Base-by-base conservation (phyloP, 2,113 vertebrate species). In the Campylomormyrus numenius region DNA sequence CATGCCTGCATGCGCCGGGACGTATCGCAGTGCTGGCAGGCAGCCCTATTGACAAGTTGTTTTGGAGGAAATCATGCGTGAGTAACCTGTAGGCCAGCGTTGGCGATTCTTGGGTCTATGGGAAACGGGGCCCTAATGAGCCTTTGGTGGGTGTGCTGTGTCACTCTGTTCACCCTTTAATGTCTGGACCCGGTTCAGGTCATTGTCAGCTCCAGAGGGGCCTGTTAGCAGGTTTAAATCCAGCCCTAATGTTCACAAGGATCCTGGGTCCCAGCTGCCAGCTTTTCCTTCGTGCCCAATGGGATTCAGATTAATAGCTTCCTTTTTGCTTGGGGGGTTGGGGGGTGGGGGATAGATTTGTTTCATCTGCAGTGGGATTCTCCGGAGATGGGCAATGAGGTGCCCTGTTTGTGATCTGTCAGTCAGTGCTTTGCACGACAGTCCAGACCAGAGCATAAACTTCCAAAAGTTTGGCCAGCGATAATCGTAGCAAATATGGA, bases 151-250 rank as follows among this genome's bases (percentile, higher is more conserved):
- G 46, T 27, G 39, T 21, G 56, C 7, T 46, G 53, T 90, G 84
- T 90, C 89, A 70, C 89, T 74, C 89, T 62, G 8, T 13, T 85
- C 83, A 85, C 45, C 21, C 83, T 48, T 48, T 48, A 70, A 5
- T 42, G 83, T 2, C 83, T 11, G 27, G 89, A 6, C 8, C 83
- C 9, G 1, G 39, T 19, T 48, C 83, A 48, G 56, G 21, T 1
- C 84, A 49, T n/a, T 70, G 80, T 42, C 89, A 90, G 58, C 13
- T 53, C 90, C 89, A 88, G 88, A 85, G 92, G 92, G 92, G 89
- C 88, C 90, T 92, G 92, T 94, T 92, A 93, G 91, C 88, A 52
- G 89, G 85, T 8, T 84, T 24, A 83, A 89, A 89, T 83, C 89
- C 89, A 31, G 89, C 70, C 46, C 77, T 83, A 91, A 85, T 85